Base-by-base conservation (phyloP, 2,797 vertebrate species). In the Etheostoma perlongum region DNA sequence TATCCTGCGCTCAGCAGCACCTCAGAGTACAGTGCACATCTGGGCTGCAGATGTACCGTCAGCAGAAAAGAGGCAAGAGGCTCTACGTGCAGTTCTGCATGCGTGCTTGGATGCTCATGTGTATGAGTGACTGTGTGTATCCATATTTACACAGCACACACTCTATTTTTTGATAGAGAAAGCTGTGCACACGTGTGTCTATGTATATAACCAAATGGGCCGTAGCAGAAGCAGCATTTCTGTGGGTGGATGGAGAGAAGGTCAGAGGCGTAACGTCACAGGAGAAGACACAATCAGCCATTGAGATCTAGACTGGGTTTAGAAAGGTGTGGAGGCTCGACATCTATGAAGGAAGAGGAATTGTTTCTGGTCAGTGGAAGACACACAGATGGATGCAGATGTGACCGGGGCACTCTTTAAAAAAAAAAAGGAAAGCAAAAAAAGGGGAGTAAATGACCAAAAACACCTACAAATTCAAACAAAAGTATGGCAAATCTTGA, bases 1-100 rank as follows among this genome's bases (percentile, higher is more conserved):
- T 91, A 94, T 93, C 89, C 92, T 89, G 88, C 23, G 25, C 72
- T 76, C 85, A 65, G 86, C 83, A 74, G 83, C 89, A 86, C 81
- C 76, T 87, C 88, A 13, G 60, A 84, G 67, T 27, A 9, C 78
- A 12, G 57, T 27, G 57, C 84, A 90, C 92, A 94, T 93, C 91
- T 93, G 93, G 85, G 59, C 66, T 2, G 30, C 92, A 92, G 88
- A 90, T 93, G 91, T 84, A 7, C 19, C 13, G 14, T 79, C 78
- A 74, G 83, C 76, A 74, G 82, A 58, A 67, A 54, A 30, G 19
- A 51, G 62, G 15, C 19, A 5, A 62, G 48, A 74, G 44, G 79
- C 74, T 63, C 74, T 62, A 30, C 5, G 69, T 36, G 59, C 44
- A 25, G 77, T 81, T 82, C 83, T 69, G 84, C 67, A 42, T 67